Evolutionary conservation across 2,113 vertebrate genomes (phyloP).

Genomic region (Thunnus maccoyii): DNA sequence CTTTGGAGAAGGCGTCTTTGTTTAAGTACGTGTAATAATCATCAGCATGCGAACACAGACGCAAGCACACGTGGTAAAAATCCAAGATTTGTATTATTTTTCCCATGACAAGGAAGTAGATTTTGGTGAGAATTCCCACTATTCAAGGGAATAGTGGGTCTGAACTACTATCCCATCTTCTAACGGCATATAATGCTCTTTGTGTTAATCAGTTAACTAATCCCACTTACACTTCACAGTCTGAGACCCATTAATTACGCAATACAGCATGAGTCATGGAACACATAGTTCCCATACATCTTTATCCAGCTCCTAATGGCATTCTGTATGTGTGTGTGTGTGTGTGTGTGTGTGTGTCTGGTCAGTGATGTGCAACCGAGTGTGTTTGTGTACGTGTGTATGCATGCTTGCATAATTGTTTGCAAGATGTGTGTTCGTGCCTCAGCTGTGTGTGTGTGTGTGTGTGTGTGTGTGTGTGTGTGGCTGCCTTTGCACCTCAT

Average conservation of each 20-base stretch:
- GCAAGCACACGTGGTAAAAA: background rate
- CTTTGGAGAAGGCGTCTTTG: background rate
- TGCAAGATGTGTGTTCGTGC: constrained; percentile 22
- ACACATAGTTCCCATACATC: constrained; percentile 57
- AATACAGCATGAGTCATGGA: constrained; percentile 52
- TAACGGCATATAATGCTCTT: constrained; percentile 33
- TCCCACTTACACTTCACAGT: constrained; percentile 56
- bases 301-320: constrained; percentile 55
- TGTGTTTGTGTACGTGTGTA: constrained; percentile 17
- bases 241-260: constrained; percentile 58
- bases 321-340: constrained; percentile 11
- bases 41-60: background rate
- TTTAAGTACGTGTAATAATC: background rate
- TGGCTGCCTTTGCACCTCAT: constrained; percentile 49
- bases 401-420: constrained; percentile 27
- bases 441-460: background rate
- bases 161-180: constrained; percentile 4
- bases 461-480: background rate
- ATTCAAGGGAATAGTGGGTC: background rate
- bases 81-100: background rate
- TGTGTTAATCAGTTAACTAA: constrained; percentile 66
- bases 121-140: constrained; percentile 13
- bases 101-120: background rate
- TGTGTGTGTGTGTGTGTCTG: constrained; percentile 17
- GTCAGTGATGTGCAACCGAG: constrained; percentile 6